Base-by-base conservation (phyloP, 2,888 invertebrate genomes). In the Pterostichus niger region DNA sequence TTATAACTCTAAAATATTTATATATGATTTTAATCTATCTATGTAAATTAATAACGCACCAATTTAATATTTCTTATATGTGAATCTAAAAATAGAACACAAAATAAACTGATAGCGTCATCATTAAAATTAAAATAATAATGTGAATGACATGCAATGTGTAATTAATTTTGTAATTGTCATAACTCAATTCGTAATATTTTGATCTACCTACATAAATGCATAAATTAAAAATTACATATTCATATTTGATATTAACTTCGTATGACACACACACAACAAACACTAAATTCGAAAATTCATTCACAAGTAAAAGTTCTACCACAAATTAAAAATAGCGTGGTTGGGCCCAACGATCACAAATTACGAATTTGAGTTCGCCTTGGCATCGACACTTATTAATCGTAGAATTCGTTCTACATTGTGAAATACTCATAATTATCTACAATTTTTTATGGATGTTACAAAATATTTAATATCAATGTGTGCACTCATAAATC, bases 371-470 rank as follows among this genome's bases (percentile, higher is more conserved):
- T 24, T 59, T 59, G 24, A 59, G 59, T 64, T 64, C 64, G 6
- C 71, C 75, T 75, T 75, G 75, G 17, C 46, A 33, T 64, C 64
- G 64, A 52, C 52, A 49, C 31, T 64, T 64, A 64, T n/a, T 35
- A 64, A 33, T 64, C 17, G 6, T 10, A 31, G 35, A 64, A 49
- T 46, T 73, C 75, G 52, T 75, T 75, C 31, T 31, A 76, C 5
- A 54, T 76, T 56, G 35, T 13, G 76, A 76, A 76, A 76, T 76
- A 56, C 13, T 75, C 31, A 75, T 76, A 35, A 76, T 76, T 71
- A 15, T 5, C 68, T 17, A 71, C 46, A 64, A 75, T 49, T 75
- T 75, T 31, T 49, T 75, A n/a, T 31, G 46, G 33, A 56, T 76
- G 56, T 76, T 76, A 40, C 76, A 76, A 76, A 54, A 76, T 76